phyloP scores from a whole-genome alignment of 2,797 vertebrate genomes.

The Pachyuromys duprasi region DNA sequence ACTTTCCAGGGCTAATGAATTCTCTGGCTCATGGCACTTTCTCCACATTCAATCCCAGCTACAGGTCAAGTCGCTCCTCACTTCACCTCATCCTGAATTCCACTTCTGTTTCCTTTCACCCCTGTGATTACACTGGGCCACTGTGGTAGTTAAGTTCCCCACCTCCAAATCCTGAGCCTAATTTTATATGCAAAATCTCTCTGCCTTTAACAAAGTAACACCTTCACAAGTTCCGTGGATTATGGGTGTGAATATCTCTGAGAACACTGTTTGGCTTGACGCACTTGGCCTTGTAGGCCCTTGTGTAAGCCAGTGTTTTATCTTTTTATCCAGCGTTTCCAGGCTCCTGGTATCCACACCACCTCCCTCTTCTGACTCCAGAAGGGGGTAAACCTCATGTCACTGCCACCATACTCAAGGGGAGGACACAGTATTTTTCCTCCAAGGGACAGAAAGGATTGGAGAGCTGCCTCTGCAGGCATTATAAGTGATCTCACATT shows the following conservation, averaged over 20 bases:
- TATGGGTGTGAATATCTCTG: neutral
- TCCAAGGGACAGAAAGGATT: neutral
- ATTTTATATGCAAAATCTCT: neutral
- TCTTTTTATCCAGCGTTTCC: fast-evolving
- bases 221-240: neutral
- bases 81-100: neutral
- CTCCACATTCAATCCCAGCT: neutral
- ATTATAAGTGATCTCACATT: neutral
- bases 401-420: fast-evolving
- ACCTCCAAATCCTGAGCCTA: neutral
- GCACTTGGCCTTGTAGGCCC: fast-evolving
- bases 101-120: neutral
- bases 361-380: neutral
- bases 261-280: neutral
- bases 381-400: neutral
- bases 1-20: neutral
- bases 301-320: neutral
- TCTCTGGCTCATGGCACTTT: fast-evolving
- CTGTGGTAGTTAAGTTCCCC: too few relatives aligned
- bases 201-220: neutral
- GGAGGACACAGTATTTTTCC: neutral
- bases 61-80: neutral
- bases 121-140: neutral
- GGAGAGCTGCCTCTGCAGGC: too few relatives aligned
- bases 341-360: fast-evolving